A percentile compares a stretch with the other conserved stretches of the same genome.
These are phyloP conservation scores for Bothrops jararaca DNA, from an alignment of 2,113 vertebrate species.

Conservation along the genomic window DNA sequence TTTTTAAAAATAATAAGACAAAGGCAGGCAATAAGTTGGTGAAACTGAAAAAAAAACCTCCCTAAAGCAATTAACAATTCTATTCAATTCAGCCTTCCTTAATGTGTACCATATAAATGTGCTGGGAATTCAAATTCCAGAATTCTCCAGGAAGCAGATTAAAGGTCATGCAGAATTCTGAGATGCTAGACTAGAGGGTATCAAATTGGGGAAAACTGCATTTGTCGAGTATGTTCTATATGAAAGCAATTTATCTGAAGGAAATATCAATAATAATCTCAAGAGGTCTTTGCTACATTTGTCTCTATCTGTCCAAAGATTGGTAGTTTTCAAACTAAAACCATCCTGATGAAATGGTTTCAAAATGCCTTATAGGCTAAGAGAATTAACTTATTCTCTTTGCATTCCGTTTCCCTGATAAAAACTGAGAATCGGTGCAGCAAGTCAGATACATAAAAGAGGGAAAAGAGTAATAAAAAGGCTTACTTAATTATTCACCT, in stretches of 20 bases:
- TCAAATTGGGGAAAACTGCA: accelerated
- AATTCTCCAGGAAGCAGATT: not conserved
- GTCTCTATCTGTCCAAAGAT: not conserved
- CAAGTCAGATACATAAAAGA: constrained; percentile 18
- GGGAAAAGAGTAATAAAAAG: constrained; percentile 37
- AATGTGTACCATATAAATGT: not conserved
- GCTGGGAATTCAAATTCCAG: not conserved
- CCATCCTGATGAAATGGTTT: constrained; percentile 18
- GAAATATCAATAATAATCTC: constrained; percentile 13
- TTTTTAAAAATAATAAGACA: not conserved
- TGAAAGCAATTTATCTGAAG: constrained; percentile 15
- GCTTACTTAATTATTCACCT: constrained; percentile 48
- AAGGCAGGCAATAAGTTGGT: not conserved
- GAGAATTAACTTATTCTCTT: constrained; percentile 37
- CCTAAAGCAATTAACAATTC: not conserved
- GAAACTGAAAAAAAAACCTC: constrained; percentile 27
- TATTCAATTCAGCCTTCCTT: not conserved
- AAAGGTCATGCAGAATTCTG: not conserved
- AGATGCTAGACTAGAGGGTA: not conserved
- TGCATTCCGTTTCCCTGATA: not conserved
- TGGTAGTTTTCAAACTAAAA: constrained; percentile 32
- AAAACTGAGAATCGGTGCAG: constrained; percentile 43
- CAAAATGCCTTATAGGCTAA: not conserved
- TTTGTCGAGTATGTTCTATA: constrained; percentile 16
- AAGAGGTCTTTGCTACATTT: constrained; percentile 24